phyloP scores from a whole-genome alignment of 2,888 invertebrate species.

The Nipponacmea schrenckii region DNA sequence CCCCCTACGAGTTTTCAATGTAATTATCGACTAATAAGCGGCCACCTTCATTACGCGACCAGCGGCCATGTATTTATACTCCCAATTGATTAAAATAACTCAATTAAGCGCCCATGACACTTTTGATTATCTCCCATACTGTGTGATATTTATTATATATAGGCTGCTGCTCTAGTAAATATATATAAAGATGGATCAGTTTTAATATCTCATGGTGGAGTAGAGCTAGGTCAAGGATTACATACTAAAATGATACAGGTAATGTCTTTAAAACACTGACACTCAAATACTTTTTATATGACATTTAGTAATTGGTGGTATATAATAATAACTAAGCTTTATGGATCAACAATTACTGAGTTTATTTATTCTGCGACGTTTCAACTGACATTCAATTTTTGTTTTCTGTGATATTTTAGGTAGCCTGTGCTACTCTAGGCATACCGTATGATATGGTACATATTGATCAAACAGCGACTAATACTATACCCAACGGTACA shows the following conservation, averaged over 20 bases:
- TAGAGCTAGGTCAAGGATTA: constrained; percentile 62
- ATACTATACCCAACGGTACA: constrained; percentile 33
- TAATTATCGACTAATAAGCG: too few species aligned
- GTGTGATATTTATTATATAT: constrained; percentile 4
- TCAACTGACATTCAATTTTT: too few species aligned
- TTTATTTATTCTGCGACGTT: too few species aligned
- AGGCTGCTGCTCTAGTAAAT: constrained; percentile 57
- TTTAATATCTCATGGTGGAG: constrained; percentile 55
- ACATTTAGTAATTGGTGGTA: too few species aligned
- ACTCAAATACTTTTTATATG: too few species aligned
- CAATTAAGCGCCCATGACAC: not conserved
- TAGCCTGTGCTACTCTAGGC: constrained; percentile 36
- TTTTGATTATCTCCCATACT: not conserved
- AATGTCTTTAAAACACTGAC: not conserved
- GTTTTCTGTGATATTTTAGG: constrained; percentile 19
- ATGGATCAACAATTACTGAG: too few species aligned
- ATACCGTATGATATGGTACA: constrained; percentile 28
- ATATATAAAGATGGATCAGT: constrained; percentile 68
- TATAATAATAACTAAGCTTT: too few species aligned
- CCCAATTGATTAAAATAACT: too few species aligned
- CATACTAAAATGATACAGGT: constrained; percentile 60
- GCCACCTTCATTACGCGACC: too few species aligned
- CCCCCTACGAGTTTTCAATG: too few species aligned
- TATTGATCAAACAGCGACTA: constrained; percentile 36
- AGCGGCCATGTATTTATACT: too few species aligned